Base-by-base conservation (phyloP, 37 sponge, comb jelly and placozoan genomes). In the Mnemiopsis leidyi region DNA sequence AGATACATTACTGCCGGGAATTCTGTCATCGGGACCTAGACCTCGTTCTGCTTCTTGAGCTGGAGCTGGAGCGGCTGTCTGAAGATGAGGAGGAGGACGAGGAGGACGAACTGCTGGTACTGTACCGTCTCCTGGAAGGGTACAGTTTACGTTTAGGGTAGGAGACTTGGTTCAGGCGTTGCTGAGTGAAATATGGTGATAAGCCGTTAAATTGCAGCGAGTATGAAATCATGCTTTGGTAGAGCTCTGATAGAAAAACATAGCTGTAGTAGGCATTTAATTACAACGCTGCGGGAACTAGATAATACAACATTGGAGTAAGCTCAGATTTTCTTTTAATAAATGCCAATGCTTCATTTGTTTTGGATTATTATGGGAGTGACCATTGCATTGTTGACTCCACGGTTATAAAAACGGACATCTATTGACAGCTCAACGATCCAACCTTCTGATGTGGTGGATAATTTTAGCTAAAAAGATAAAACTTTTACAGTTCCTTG, bases 81-180 rank as follows among this genome's bases (percentile, higher is more conserved):
- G 9, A 18, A 18, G 79, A 1, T 33, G 79, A 77, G 35, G 79
- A 77, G 79, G 79, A 77, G 36, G 79, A 77, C 1, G 79, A 77
- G 7, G 79, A 77, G 79, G 79, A 77, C 1, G 79, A 77, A 33
- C 79, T 77, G 79, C 79, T 77, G 34, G 79, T 34, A 36, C 32
- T 31, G 79, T 77, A 77, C 20, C 79, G 79, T 26, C 36, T 26
- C 36, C 35, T 77, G 73, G 21, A 23, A 71, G 25, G 2, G 3
- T 5, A 5, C 21, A 18, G 30, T 29, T 3, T 71, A 71, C 3
- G 20, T 5, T 71, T 29, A 3, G n/a, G 73, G n/a, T 5, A 69
- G 21, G 2, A 25, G 9, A 69, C 1, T 69, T 20, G 29, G 24
- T 69, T 28, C 2, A 23, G 2, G 9, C n/a, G 73, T 69, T 69